Conservation (phyloP, 2,113 vertebrate species). For the Epinephelus fuscoguttatus region DNA sequence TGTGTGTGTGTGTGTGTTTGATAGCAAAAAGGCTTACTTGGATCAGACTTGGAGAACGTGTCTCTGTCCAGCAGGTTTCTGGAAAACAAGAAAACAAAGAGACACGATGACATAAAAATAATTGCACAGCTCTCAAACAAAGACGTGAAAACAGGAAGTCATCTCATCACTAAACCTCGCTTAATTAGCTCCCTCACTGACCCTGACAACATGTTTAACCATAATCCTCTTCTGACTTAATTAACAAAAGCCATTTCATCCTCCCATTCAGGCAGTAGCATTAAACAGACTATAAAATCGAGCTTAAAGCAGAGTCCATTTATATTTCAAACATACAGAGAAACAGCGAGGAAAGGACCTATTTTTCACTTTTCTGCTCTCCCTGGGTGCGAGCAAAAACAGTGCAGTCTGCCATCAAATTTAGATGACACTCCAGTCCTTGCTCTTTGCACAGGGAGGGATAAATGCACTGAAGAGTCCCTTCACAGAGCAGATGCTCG, state of each 20-base stretch:
- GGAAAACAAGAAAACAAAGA: constrained; percentile 65
- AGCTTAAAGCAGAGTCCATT: constrained; percentile 59
- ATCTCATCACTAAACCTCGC: constrained; percentile 45
- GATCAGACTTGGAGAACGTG: constrained; percentile 96
- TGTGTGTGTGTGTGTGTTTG: constrained; percentile 9
- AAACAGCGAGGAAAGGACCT: constrained; percentile 40
- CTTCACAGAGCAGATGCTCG: constrained; percentile 60
- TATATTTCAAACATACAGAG: constrained; percentile 68
- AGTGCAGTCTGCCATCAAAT: constrained; percentile 64
- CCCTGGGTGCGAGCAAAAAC: constrained; percentile 48
- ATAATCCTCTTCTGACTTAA: constrained; percentile 49
- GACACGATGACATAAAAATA: constrained; percentile 14
- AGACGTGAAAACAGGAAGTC: constrained; percentile 27
- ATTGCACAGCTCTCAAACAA: constrained; percentile 23
- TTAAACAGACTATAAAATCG: constrained; percentile 50
- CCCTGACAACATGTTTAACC: constrained; percentile 35
- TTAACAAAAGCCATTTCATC: constrained; percentile 54
- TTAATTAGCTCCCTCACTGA: constrained; percentile 46
- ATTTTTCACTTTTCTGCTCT: constrained; percentile 61
- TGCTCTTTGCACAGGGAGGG: constrained; percentile 24
- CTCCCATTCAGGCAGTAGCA: constrained; percentile 29
- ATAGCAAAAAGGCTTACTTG: constrained; percentile 85
- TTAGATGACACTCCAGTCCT: constrained; percentile 58
- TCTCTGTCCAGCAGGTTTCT: constrained; percentile 94
- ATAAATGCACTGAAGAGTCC: constrained; percentile 52